Percentiles rank a stretch among this genome's conserved stretches.
Evolutionary conservation across 2,888 invertebrate species (phyloP).

Genomic region (Pseudococcus longispinus): DNA sequence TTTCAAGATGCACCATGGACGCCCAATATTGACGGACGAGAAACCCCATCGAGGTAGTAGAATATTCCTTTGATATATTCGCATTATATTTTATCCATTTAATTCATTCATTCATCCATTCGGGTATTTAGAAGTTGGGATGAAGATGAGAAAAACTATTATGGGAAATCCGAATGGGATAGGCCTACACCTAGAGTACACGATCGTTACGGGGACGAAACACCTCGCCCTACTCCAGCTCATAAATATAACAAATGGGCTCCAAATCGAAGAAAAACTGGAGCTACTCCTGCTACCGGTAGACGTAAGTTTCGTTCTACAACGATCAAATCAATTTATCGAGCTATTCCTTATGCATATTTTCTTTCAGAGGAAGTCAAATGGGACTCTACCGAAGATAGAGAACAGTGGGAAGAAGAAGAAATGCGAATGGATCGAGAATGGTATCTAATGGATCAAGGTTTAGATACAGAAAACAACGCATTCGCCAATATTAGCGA

Average conservation of each 20-base stretch:
- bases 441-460: constrained; percentile 96
- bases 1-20: constrained; percentile 88
- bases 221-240: constrained; percentile 84
- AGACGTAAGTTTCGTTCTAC: constrained; percentile 59
- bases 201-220: constrained; percentile 66
- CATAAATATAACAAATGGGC: constrained; percentile 85
- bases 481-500: constrained; percentile 89
- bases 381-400: constrained; percentile 64
- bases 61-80: not conserved
- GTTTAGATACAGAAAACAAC: constrained; percentile 89
- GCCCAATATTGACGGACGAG: constrained; percentile 73
- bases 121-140: constrained; percentile 69
- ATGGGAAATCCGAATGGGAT: constrained; percentile 87
- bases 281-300: constrained; percentile 75
- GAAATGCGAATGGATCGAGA: constrained; percentile 90
- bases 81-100: not conserved
- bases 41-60: constrained; percentile 67
- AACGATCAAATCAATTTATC: not conserved
- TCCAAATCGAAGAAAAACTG: constrained; percentile 71
- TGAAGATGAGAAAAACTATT: constrained; percentile 70
- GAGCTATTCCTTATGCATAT: not conserved
- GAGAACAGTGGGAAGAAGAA: constrained; percentile 86
- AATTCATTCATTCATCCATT: not conserved
- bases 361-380: constrained; percentile 66
- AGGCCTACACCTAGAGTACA: constrained; percentile 77